These are phyloP conservation scores for Progne subis DNA, from an alignment of 2,113 vertebrate genomes.

Conservation along the genomic window DNA sequence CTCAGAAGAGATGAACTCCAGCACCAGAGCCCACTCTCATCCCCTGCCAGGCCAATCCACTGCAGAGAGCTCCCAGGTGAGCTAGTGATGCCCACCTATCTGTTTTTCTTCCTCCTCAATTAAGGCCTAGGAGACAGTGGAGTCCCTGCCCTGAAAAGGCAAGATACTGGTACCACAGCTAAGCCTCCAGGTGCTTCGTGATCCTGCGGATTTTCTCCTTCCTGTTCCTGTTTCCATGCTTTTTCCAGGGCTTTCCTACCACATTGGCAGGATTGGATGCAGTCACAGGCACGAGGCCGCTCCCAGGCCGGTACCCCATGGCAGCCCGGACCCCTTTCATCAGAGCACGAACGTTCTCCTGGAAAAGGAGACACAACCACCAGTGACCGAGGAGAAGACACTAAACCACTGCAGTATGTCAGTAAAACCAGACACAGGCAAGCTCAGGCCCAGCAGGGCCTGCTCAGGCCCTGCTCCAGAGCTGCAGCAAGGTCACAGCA, in stretches of 20 bases:
- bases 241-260: conserved; percentile 93
- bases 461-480: not conserved
- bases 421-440: not conserved
- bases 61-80: not conserved
- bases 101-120: not conserved
- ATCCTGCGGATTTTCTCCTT: conserved; percentile 93
- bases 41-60: not conserved
- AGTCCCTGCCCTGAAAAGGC: not conserved
- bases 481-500: not conserved
- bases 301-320: conserved; percentile 88
- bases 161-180: not conserved
- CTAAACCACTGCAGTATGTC: not conserved
- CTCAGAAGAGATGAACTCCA: not conserved
- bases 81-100: not conserved
- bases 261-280: conserved; percentile 3
- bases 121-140: not conserved
- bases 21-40: not conserved
- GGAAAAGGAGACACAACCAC: not conserved
- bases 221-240: conserved; percentile 93
- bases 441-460: not conserved
- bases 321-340: conserved; percentile 86
- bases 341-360: conserved; percentile 92
- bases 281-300: conserved; percentile 55
- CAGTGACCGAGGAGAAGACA: not conserved
- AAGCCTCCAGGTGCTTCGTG: conserved; percentile 91